Evolutionary conservation across 2,113 vertebrate genomes (phyloP).

Genomic region (Chloropsis hardwickii): DNA sequence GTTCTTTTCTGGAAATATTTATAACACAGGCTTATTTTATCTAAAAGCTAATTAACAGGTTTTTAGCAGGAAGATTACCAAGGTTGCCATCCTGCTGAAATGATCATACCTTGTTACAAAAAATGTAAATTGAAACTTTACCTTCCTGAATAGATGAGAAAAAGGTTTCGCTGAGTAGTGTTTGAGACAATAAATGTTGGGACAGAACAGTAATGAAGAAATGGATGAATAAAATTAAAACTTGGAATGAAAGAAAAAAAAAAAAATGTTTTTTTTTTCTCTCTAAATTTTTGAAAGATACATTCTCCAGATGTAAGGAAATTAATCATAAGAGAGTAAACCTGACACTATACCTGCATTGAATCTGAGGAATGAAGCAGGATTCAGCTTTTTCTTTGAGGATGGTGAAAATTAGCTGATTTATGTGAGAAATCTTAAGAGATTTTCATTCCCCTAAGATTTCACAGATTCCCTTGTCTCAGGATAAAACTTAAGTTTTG

Average conservation of each 20-base stretch:
- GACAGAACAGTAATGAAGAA: neutral
- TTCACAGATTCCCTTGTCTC: neutral
- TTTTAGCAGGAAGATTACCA: constrained; percentile 4
- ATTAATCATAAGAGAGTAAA: constrained; percentile 15
- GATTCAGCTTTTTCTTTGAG: neutral
- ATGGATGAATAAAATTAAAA: constrained; percentile 12
- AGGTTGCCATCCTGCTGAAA: neutral
- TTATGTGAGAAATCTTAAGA: neutral
- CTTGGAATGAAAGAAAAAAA: neutral
- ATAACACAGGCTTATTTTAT: neutral
- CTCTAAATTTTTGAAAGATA: constrained; percentile 3
- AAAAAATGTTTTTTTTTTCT: rapidly evolving
- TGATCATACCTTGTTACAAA: neutral
- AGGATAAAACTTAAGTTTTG: neutral
- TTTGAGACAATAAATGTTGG: neutral
- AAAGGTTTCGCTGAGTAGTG: neutral
- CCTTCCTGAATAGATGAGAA: neutral
- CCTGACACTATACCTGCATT: neutral
- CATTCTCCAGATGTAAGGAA: constrained; percentile 20
- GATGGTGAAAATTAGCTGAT: neutral
- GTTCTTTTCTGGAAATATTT: constrained; percentile 16
- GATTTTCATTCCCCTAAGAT: neutral
- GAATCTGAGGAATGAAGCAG: neutral
- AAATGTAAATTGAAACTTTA: neutral
- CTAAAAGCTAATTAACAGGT: neutral